Evolutionary conservation across 1,140 invertebrate genomes (phyloP), one percentile per base, ranked within the genome.

Genomic region (Apolygus lucorum): DNA sequence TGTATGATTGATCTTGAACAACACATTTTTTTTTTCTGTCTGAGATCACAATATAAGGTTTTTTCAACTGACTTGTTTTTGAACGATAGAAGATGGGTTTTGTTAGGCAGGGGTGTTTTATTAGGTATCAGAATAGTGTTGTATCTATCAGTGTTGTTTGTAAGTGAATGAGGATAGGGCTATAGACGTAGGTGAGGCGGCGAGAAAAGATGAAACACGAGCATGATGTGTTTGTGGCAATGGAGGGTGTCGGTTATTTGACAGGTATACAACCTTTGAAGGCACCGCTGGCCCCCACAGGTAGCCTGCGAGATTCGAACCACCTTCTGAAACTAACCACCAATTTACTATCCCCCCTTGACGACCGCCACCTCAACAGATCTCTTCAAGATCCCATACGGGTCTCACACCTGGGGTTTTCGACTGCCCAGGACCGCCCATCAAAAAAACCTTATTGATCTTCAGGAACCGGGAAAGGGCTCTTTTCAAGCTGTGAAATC

Each of bases 281-380:
- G 34, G 34, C 17, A 11, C 34, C 34, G 34, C 34, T 17, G 34
- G 34, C 34, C 34, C 34, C 17, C 34, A 49, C 34, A 49, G 34
- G 34, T 49, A 49, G 34, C 34, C 34, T 49, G 8, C 34, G 8
- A 49, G 17, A 17, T 49, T 49, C 34, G 8, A 17, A 49, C 8
- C 34, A 49, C 34, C 34, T 49, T 17, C 34, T 8, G 17, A 49
- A 49, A 49, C 34, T 49, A 49, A 49, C 34, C 34, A 49, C 34
- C 34, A 49, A 49, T 49, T 49, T 49, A 49, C 34, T 17, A 49
- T 11, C 34, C 70, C 49, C 65, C 52, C 67, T 52, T 65, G 52
- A n/a, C 70, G 52, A 17, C 62, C 52, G 52, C 70, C 64, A 59
- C 71, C 71, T 13, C 26, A 26, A 52, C 79, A 79, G 22, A 76